Conservation (phyloP, 2,797 vertebrate species). For the Bryconaethiops microstoma region DNA sequence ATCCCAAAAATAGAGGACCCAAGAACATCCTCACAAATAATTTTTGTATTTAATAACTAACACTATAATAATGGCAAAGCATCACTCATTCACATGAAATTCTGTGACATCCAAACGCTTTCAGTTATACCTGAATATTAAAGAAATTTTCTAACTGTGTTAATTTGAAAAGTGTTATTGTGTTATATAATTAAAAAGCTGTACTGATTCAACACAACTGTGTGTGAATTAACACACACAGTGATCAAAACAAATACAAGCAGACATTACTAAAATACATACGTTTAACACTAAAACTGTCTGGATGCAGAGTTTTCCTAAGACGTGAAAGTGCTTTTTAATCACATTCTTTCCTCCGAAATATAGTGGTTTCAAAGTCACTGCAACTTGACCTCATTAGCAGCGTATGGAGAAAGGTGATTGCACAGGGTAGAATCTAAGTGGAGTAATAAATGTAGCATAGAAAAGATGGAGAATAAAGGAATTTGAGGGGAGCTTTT, state of each 20-base stretch:
- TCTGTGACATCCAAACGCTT: background rate
- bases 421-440: conserved; percentile 73
- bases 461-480: conserved; percentile 68
- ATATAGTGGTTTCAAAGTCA: conserved; percentile 65
- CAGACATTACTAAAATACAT: conserved; percentile 7
- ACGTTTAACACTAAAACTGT: background rate
- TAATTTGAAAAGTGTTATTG: too few species aligned
- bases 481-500: conserved; percentile 68
- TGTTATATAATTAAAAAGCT: too few species aligned
- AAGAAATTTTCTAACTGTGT: too few species aligned
- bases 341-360: conserved; percentile 44
- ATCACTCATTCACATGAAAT: background rate
- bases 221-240: background rate
- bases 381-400: conserved; percentile 68
- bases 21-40: background rate
- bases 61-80: background rate
- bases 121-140: too few species aligned
- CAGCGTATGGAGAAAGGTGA: conserved; percentile 54
- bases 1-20: background rate
- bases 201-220: conserved; percentile 12
- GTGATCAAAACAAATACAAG: conserved; percentile 15
- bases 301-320: conserved; percentile 37
- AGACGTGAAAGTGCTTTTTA: conserved; percentile 63
- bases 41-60: background rate
- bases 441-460: conserved; percentile 76